Evolutionary conservation across 2,888 invertebrate species (phyloP).

Genomic region (Odontothrips loti): DNA sequence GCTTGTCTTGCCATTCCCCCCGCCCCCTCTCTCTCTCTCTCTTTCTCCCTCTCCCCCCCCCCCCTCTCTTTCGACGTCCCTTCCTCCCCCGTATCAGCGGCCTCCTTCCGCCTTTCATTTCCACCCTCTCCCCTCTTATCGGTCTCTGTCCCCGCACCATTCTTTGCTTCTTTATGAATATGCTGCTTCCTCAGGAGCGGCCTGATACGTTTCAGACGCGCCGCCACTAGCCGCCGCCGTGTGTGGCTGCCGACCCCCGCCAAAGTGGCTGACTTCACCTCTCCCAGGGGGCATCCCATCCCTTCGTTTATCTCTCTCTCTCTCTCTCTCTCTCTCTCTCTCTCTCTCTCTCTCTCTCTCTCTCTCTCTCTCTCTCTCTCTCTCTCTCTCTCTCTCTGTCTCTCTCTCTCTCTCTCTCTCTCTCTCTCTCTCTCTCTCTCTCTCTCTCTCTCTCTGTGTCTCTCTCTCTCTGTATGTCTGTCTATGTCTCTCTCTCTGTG

Average conservation of each 20-base stretch:
- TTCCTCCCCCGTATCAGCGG: not conserved
- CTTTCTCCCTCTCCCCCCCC: not conserved
- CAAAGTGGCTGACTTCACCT: too few species aligned
- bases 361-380: not conserved
- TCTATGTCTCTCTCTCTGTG: too few species aligned
- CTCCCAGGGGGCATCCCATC: too few species aligned
- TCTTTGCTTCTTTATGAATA: slow-evolving; percentile 23
- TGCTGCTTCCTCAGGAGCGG: not conserved
- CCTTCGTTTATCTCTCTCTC: too few species aligned
- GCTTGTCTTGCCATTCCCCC: not conserved
- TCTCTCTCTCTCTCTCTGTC: too few species aligned
- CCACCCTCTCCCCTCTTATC: not conserved
- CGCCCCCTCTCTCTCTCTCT: slow-evolving; percentile 3
- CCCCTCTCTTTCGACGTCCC: not conserved
- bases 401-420: too few species aligned
- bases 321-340: too few species aligned
- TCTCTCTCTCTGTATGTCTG: too few species aligned
- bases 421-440: too few species aligned
- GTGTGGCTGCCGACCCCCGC: too few species aligned
- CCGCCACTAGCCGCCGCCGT: not conserved
- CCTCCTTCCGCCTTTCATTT: not conserved
- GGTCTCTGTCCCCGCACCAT: not conserved
- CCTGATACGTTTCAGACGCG: slow-evolving; percentile 6
- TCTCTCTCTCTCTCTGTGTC: too few species aligned
- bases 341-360: too few species aligned